phyloP scores from a whole-genome alignment of 2,888 invertebrate species.

The Agrochola macilenta region DNA sequence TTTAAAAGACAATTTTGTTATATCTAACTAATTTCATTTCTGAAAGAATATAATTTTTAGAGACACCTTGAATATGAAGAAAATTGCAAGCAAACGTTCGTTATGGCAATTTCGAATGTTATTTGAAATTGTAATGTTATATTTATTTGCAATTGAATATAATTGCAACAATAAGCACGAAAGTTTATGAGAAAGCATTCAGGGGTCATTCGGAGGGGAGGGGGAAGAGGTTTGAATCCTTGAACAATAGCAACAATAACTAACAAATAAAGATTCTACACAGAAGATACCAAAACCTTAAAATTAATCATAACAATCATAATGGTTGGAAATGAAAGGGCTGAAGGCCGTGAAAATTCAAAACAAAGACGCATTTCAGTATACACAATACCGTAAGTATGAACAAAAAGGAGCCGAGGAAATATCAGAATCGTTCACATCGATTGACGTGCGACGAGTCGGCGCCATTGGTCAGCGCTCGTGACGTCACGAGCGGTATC shows the following conservation, averaged over 20 bases:
- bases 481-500: conserved; percentile 87
- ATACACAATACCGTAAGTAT: conserved; percentile 66
- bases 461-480: conserved; percentile 85
- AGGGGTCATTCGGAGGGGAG: too few relatives aligned
- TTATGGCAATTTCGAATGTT: background rate
- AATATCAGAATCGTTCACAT: conserved; percentile 81
- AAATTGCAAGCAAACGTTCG: background rate
- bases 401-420: conserved; percentile 66
- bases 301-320: background rate
- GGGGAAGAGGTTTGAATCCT: too few relatives aligned
- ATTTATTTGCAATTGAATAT: conserved; percentile 5
- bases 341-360: conserved; percentile 73
- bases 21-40: conserved; percentile 29
- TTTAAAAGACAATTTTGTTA: conserved; percentile 24
- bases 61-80: background rate
- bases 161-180: background rate
- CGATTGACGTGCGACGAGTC: conserved; percentile 84
- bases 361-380: conserved; percentile 61
- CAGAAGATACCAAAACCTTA: background rate
- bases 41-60: conserved; percentile 7
- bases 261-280: background rate
- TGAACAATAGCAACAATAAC: background rate
- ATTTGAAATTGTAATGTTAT: conserved; percentile 12
- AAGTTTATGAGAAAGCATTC: background rate
- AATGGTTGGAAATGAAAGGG: conserved; percentile 36